Base-by-base conservation (phyloP, 2,888 invertebrate species). In the Sisyra terminalis region DNA sequence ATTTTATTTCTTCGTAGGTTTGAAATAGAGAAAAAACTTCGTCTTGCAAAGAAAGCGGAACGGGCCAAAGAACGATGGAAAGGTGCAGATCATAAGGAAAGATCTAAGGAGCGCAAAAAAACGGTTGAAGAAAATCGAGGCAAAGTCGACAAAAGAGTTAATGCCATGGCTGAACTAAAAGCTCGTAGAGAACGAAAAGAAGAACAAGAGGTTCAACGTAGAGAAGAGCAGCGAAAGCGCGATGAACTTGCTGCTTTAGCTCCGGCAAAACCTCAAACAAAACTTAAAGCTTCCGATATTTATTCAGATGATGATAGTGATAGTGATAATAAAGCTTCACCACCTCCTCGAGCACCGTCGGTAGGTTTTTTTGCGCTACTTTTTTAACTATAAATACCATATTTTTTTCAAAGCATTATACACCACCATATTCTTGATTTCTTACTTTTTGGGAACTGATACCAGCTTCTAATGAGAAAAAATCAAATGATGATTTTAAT, bases 11-110 rank as follows among this genome's bases (percentile, higher is more conserved):
- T 48, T 54, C 55, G 40, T 48, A 74, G 86, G 52, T 94, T 93
- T 76, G 94, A 96, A 61, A 94, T 96, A 45, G 93, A 96, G 57
- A 81, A 92, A 46, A 94, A 94, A 58, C 65, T 96, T 2, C 75
- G 88, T 16, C 69, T 88, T 48, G 90, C 88, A 0, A 80, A 79
- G 50, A 82, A 78, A 51, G 75, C 80, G 40, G 85, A 85, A 60
- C 67, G 72, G 48, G 73, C 73, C 32, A 74, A 72, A 53, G 67
- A 67, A 39, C 64, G 63, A 49, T 59, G 63, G 13, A 64, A 60
- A 45, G 64, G 62, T 45, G 56, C 70, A 64, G 81, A 81, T 65
- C 78, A 78, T 42, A 83, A 83, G 53, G 80, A 81, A 53, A 66
- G 82, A 32, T 85, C 85, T 50, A 84, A 84, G 56, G 87, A 87